Evolutionary conservation across 2,888 invertebrate genomes (phyloP), one percentile per base, ranked within the genome.

Genomic region (Branchellion lobata): DNA sequence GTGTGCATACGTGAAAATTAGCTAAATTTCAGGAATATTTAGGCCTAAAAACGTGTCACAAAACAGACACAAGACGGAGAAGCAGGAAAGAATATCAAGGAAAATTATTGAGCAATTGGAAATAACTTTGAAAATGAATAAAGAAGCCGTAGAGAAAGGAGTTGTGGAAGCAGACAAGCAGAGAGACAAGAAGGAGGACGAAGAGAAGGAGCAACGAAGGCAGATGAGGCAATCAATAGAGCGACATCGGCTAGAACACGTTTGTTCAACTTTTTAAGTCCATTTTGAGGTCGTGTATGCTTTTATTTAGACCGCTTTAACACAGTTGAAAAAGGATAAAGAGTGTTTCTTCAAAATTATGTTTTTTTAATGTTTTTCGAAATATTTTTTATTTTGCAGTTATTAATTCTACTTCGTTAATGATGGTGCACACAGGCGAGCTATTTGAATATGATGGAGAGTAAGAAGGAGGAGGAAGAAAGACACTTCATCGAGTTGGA

Each of bases 71-170:
- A 87, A 87, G 79, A 87, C 86, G 81, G 83, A 83, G 18, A 83
- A 84, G n/a, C 83, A 87, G 77, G 86, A 87, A 75, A 82, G 82
- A 40, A 87, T 87, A 77, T 82, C 85, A 27, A 85, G 85, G 79
- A 86, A 86, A 81, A 83, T 87, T 21, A 82, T 83, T 0, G 85
- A 85, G 29, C 86, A 86, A 82, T 84, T 86, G 84, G 85, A 86
- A 82, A 84, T 86, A 83, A 84, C 84, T 68, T 82, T 85, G 21
- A 85, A 85, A 77, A 86, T 87, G 81, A 87, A 88, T 80, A 86
- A 87, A 78, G 86, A 85, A 34, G 82, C 86, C 57, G 85, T 87
- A 74, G 80, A 81, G 34, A 81, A 81, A 73, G 87, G 86, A 2
- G 84, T 84, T 24, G 84, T 83, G 79, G 87, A 87, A 81, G 84